Conservation (phyloP, 2,888 invertebrate species). For the Linnaemya tessellans region DNA sequence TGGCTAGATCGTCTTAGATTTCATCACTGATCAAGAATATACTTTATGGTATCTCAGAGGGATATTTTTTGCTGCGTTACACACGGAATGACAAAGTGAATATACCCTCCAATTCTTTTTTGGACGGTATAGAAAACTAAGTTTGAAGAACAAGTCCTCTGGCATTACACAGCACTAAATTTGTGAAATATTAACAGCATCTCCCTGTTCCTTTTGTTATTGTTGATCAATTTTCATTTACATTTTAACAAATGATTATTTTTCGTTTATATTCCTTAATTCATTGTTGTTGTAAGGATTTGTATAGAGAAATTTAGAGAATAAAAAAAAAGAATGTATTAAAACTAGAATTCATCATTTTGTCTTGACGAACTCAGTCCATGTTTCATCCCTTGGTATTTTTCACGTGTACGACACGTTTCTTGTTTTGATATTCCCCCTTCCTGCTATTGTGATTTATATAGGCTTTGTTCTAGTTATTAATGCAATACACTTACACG, state of each 20-base stretch:
- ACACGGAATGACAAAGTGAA: no score
- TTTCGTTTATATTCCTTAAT: slow-evolving; percentile 4
- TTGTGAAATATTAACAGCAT: slow-evolving; percentile 7
- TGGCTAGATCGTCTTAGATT: no score
- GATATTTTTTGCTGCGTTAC: no score
- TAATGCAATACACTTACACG: slow-evolving; percentile 8
- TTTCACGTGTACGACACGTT: slow-evolving; percentile 81
- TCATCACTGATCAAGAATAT: no score
- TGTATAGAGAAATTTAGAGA: background rate
- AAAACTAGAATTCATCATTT: slow-evolving; percentile 55
- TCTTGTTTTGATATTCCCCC: slow-evolving; percentile 61
- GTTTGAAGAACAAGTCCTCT: background rate
- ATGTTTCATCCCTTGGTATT: slow-evolving; percentile 78
- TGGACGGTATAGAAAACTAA: no score
- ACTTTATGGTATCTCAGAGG: no score
- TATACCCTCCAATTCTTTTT: no score
- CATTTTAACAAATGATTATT: slow-evolving; percentile 38
- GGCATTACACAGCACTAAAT: background rate
- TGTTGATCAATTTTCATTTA: slow-evolving; percentile 12
- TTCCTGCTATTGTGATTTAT: slow-evolving; percentile 47
- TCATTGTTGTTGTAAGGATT: background rate
- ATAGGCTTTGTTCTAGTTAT: slow-evolving; percentile 14
- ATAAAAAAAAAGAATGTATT: slow-evolving; percentile 6
- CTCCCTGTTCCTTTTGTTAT: slow-evolving; percentile 8
- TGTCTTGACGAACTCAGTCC: slow-evolving; percentile 36